Evolutionary conservation across 2,113 vertebrate species (phyloP).

Genomic region (Corythornis madagascariensis): DNA sequence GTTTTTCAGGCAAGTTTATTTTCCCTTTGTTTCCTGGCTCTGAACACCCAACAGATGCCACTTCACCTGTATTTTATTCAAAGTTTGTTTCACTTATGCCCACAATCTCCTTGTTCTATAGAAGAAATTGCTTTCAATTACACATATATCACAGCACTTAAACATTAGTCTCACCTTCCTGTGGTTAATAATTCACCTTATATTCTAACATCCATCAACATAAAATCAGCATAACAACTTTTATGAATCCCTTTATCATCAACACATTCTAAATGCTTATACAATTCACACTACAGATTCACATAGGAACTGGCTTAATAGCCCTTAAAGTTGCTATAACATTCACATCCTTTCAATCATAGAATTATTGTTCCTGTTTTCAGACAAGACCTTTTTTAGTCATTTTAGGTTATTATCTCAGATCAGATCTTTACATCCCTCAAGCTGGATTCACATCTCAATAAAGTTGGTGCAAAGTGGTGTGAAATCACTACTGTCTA

Average conservation of each 20-base stretch:
- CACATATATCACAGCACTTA: slow-evolving; percentile 77
- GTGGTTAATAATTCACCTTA: slow-evolving; percentile 82
- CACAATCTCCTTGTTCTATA: slow-evolving; percentile 69
- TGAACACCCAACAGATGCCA: slow-evolving; percentile 59
- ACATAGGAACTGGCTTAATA: slow-evolving; percentile 80
- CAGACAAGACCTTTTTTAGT: slow-evolving; percentile 68
- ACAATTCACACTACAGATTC: slow-evolving; percentile 76
- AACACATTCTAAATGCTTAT: slow-evolving; percentile 79
- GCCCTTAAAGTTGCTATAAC: slow-evolving; percentile 78
- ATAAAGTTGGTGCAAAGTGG: not conserved
- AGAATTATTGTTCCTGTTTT: slow-evolving; percentile 74
- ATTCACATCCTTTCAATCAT: slow-evolving; percentile 75
- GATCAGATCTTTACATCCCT: slow-evolving; percentile 30
- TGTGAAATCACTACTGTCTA: not conserved
- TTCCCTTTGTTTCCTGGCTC: slow-evolving; percentile 37
- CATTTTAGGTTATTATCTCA: slow-evolving; percentile 52
- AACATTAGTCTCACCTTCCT: slow-evolving; percentile 80
- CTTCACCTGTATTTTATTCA: slow-evolving; percentile 70
- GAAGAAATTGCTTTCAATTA: slow-evolving; percentile 78
- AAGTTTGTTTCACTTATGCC: slow-evolving; percentile 73
- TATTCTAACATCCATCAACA: slow-evolving; percentile 80
- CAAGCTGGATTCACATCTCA: slow-evolving; percentile 33
- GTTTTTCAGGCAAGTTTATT: slow-evolving; percentile 58
- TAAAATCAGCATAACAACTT: slow-evolving; percentile 84
- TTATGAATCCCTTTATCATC: slow-evolving; percentile 83